Evolutionary conservation across 2,113 vertebrate genomes (phyloP).

Genomic region (Thalassarche chlororhynchos): DNA sequence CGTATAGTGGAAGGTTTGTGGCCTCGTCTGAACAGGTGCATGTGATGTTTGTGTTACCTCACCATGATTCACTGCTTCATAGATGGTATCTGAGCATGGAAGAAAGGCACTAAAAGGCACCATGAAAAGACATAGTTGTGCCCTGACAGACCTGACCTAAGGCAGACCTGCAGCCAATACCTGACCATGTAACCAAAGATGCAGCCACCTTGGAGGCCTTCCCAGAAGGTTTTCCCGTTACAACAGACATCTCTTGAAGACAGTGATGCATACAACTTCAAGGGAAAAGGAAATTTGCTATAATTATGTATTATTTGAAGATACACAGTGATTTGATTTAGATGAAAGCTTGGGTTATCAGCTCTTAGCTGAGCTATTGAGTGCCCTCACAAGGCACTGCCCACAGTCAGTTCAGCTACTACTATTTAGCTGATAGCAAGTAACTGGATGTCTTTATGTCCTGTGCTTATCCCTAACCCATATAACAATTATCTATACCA

Average conservation of each 20-base stretch:
- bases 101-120: not conserved
- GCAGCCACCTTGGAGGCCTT: not conserved
- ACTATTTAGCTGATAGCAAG: not conserved
- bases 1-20: not conserved
- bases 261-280: not conserved
- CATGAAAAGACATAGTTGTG: not conserved
- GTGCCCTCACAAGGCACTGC: not conserved
- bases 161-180: not conserved
- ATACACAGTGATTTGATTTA: not conserved
- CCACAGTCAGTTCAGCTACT: not conserved
- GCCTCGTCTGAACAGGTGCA: not conserved
- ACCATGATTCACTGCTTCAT: not conserved
- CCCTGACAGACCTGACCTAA: not conserved
- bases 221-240: not conserved
- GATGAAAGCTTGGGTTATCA: not conserved
- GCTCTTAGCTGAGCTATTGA: not conserved
- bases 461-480: not conserved
- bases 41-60: accelerated
- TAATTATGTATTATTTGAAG: not conserved
- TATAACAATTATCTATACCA: not conserved
- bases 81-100: not conserved
- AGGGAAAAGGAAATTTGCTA: not conserved
- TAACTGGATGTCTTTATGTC: not conserved
- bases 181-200: accelerated
- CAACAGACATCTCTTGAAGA: not conserved